Evolutionary conservation across 2,797 vertebrate genomes (phyloP).

Genomic region (Macroramphosus scolopax): DNA sequence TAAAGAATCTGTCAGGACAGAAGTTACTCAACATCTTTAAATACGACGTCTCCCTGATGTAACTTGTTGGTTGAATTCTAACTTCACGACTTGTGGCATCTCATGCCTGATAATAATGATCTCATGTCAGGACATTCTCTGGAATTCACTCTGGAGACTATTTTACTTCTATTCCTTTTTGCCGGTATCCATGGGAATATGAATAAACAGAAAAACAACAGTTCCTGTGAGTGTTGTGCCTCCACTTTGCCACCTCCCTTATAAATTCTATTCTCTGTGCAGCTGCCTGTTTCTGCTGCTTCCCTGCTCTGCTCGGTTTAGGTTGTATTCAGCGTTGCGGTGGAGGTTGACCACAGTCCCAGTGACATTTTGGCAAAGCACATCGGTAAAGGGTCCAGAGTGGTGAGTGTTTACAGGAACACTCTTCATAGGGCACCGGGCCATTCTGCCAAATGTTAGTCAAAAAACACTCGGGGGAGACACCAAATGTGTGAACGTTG

Average conservation of each 20-base stretch:
- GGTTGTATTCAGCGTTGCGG: constrained; percentile 57
- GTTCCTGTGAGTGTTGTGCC: constrained; percentile 62
- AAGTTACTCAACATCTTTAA: too few species aligned
- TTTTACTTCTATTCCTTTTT: constrained; percentile 60
- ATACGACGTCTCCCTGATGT: constrained; percentile 1
- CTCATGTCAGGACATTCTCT: constrained; percentile 52
- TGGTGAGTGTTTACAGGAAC: constrained; percentile 71
- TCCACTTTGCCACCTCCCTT: constrained; percentile 71
- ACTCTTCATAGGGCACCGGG: constrained; percentile 60
- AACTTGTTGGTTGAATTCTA: constrained; percentile 10
- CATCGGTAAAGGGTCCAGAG: constrained; percentile 49
- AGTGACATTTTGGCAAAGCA: constrained; percentile 63
- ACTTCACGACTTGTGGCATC: constrained; percentile 13
- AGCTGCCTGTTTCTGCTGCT: constrained; percentile 56
- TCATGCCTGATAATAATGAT: constrained; percentile 26
- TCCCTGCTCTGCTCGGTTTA: constrained; percentile 35
- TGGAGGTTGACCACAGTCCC: constrained; percentile 60
- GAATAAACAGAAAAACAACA: constrained; percentile 69
- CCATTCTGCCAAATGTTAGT: constrained; percentile 63
- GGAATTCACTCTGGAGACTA: constrained; percentile 45
- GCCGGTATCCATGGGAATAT: constrained; percentile 68
- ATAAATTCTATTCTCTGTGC: constrained; percentile 66
- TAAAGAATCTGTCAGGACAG: constrained; percentile 25
- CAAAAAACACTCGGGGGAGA: constrained; percentile 42
- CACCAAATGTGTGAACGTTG: constrained; percentile 28